phyloP scores from a whole-genome alignment of 2,797 vertebrate genomes.

The Ctenosaura bakeri region DNA sequence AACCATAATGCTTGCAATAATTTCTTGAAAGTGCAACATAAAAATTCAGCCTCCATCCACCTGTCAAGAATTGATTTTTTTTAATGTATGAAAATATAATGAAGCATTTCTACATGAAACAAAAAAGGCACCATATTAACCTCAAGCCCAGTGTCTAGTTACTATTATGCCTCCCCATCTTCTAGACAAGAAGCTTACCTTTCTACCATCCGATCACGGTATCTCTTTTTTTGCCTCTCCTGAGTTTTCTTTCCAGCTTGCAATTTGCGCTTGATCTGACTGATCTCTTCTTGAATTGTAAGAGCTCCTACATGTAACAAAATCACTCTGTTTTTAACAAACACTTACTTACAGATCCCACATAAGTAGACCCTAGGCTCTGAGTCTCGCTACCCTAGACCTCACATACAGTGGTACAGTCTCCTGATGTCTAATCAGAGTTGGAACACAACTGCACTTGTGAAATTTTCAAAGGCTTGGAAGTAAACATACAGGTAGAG shows the following conservation, averaged over 20 bases:
- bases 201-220: slow-evolving; percentile 90
- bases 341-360: slow-evolving; percentile 1
- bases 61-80: not conserved
- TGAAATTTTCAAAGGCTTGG: not conserved
- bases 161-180: not conserved
- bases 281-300: slow-evolving; percentile 81
- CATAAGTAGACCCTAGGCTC: not conserved
- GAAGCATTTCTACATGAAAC: not conserved
- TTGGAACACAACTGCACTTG: slow-evolving; percentile 2
- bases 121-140: not conserved
- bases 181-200: slow-evolving; percentile 79
- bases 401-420: not conserved
- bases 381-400: not conserved
- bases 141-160: rapidly evolving
- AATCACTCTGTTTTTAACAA: slow-evolving; percentile 24
- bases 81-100: not conserved
- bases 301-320: slow-evolving; percentile 70
- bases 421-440: not conserved
- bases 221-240: slow-evolving; percentile 89
- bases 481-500: not conserved
- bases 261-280: slow-evolving; percentile 80
- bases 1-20: not conserved
- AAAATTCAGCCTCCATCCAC: not conserved
- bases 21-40: slow-evolving; percentile 1
- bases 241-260: slow-evolving; percentile 83